Evolutionary conservation across 2,113 vertebrate species (phyloP), one percentile per base, ranked within the genome.

Genomic region (Psilopsiagon aurifrons): DNA sequence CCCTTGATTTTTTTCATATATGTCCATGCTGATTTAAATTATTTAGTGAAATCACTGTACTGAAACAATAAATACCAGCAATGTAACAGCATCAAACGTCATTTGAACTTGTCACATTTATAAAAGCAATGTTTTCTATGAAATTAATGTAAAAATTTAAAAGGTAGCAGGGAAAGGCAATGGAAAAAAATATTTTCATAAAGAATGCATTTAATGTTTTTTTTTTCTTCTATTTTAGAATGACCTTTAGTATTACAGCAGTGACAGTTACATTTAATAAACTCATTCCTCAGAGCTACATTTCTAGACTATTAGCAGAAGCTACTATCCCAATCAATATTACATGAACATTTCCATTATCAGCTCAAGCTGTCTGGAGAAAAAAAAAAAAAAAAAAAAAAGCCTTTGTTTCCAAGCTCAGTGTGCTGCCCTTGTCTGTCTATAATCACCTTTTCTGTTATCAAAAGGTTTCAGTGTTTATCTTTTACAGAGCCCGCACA

Each of bases 401-500:
- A 4, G 18, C 25, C 8, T 70, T 81, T 47, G 1, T 25, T 67
- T 54, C 51, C 46, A 71, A 51, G 28, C 29, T 59, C 43, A 41
- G 5, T 9, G 8, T 12, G 20, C 14, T 67, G 4, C 51, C 9
- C 9, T n/a, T 62, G 17, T 29, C 39, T 68, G 85, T 28, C 17
- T 63, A 3, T 4, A 52, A 75, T 7, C 17, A 17, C 11, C 8
- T 84, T 55, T 8, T 15, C 69, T 28, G 18, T 11, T 39, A 55
- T 7, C 12, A 33, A 33, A 44, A 59, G 2, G 4, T 25, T 33
- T 55, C 55, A 37, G 14, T 3, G 16, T 28, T 69, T 25, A 2
- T 3, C 16, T 28, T 37, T n/a, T 13, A 5, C n/a, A 64, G 44
- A 78, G 7, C 8, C 25, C 22, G 5, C 22, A 12, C 0, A 2